phyloP scores from a whole-genome alignment of 2,888 invertebrate species.

The Noctua comes region DNA sequence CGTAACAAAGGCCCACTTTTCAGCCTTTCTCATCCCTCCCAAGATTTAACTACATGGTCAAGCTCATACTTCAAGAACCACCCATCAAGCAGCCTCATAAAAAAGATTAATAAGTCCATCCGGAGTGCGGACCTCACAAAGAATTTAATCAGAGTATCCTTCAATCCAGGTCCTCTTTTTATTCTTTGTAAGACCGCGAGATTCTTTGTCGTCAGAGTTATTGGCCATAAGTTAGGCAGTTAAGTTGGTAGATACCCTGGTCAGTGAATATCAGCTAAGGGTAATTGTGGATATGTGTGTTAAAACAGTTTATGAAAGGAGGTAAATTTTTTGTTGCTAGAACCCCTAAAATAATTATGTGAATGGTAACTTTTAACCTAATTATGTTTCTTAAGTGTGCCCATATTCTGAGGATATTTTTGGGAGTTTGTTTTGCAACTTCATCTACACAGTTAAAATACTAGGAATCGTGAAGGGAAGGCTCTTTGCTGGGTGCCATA shows the following conservation, averaged over 20 bases:
- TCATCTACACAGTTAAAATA: not conserved
- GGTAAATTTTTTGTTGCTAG: not conserved
- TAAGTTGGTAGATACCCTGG: conserved; percentile 33
- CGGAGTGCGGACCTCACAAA: conserved; percentile 52
- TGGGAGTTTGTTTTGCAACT: not conserved
- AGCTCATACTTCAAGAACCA: conserved; percentile 30
- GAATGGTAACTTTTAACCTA: not conserved
- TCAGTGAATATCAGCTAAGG: conserved; percentile 37
- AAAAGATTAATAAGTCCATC: conserved; percentile 55
- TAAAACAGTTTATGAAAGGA: not conserved
- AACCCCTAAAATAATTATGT: not conserved
- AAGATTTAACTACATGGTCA: conserved; percentile 33
- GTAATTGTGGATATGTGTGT: not conserved
- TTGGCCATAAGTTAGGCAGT: conserved; percentile 56
- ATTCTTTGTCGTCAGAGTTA: conserved; percentile 56
- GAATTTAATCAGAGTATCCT: conserved; percentile 66
- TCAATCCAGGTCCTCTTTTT: conserved; percentile 54
- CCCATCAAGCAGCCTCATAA: conserved; percentile 46
- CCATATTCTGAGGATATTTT: not conserved
- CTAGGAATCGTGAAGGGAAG: not conserved
- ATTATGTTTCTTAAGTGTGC: not conserved
- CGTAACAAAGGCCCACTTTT: conserved; percentile 6
- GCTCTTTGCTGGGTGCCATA: not conserved
- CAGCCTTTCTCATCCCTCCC: not conserved
- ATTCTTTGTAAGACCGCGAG: conserved; percentile 30